phyloP scores from a whole-genome alignment of 2,888 invertebrate genomes.

The Halocaridina rubra region DNA sequence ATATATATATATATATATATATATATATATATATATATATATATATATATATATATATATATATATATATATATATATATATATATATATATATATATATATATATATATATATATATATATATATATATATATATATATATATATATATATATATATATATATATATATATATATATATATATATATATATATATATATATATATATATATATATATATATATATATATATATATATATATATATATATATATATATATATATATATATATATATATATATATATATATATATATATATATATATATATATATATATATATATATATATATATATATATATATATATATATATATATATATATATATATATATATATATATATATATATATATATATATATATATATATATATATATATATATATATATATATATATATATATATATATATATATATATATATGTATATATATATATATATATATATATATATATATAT shows the following conservation, averaged over 20 bases:
- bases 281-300: conserved; percentile 2
- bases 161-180: conserved; percentile 3
- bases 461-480: not conserved
- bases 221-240: not conserved
- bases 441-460: not conserved
- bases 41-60: not conserved
- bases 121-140: not conserved
- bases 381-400: not conserved
- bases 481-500: not conserved
- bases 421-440: not conserved
- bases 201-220: not conserved
- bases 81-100: not conserved
- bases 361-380: conserved; percentile 8
- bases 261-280: not conserved
- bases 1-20: conserved; percentile 2
- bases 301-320: conserved; percentile 1
- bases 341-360: conserved; percentile 5
- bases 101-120: not conserved
- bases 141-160: conserved; percentile 4
- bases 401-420: not conserved
- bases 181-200: not conserved
- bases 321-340: conserved; percentile 1
- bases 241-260: conserved; percentile 8
- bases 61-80: conserved; percentile 5
- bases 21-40: not conserved